Evolutionary conservation across 2,113 vertebrate species (phyloP).

Genomic region (Pelvicachromis taeniatus): DNA sequence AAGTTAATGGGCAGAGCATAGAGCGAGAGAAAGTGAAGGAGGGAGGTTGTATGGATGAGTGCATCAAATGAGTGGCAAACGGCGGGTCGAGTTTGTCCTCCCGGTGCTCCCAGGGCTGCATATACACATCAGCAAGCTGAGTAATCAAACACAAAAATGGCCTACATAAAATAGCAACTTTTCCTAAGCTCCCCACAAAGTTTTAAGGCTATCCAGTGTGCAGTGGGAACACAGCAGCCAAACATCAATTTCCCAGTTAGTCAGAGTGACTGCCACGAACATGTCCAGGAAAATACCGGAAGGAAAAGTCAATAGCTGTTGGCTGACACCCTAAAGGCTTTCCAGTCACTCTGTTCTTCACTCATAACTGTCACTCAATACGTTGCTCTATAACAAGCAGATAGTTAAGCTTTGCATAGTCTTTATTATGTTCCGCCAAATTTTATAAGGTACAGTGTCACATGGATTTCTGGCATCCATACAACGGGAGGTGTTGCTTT

Average conservation of each 20-base stretch:
- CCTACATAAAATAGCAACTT: constrained; percentile 40
- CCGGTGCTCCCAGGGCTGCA: constrained; percentile 5
- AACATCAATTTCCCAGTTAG: not conserved
- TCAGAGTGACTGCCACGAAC: not conserved
- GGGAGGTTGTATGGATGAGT: constrained; percentile 51
- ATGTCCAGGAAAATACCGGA: not conserved
- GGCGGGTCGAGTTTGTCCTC: constrained; percentile 21
- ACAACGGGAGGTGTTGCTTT: not conserved
- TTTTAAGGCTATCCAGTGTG: not conserved
- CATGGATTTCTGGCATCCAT: not conserved
- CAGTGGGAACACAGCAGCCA: not conserved
- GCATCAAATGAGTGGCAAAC: constrained; percentile 33
- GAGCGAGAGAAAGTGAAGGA: constrained; percentile 28
- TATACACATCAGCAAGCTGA: not conserved
- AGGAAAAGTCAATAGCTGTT: not conserved
- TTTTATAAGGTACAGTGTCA: not conserved
- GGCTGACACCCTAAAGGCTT: not conserved
- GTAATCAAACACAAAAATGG: constrained; percentile 36
- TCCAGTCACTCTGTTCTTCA: not conserved
- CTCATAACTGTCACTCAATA: not conserved
- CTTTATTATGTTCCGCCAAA: not conserved
- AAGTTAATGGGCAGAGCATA: constrained; percentile 72
- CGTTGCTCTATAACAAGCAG: not conserved
- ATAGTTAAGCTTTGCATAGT: not conserved
- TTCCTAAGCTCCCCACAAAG: not conserved